Evolutionary conservation across 2,113 vertebrate species (phyloP), one percentile per base, ranked within the genome.

Genomic region (Peromyscus maniculatus): DNA sequence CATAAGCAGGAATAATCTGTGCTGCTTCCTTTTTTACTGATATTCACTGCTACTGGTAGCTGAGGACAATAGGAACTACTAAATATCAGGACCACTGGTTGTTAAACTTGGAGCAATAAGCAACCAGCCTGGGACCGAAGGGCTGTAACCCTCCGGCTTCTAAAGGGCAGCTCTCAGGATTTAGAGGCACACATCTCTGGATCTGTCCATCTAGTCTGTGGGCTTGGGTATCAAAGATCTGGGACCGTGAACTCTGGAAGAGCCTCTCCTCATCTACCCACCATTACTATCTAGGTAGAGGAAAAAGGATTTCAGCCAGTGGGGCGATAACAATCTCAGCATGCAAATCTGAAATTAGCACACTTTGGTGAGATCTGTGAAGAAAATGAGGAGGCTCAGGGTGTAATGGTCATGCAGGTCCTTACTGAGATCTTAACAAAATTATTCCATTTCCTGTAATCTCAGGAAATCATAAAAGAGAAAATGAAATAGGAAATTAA

Each of bases 401-500:
- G 1, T 46, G 0, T 78, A 83, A 80, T 7, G 22, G 62, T 55
- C 62, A 75, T 84, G 39, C 52, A 72, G 49, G 52, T 79, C 13
- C 43, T 87, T 66, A 67, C 16, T 49, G 62, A 87, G 64, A 46
- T 87, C 6, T 87, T 39, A 21, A 15, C 17, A 94, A 36, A 95
- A 79, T 52, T 62, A 89, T 1, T 17, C 9, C 11, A 89, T 46
- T 55, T 72, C 69, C 66, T 91, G 1, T 33, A 43, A 74, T 64
- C 21, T 17, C 31, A 52, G 52, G 64, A 95, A 66, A 86, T 55
- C 4, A 16, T 82, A 19, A 8, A 28, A 67, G 43, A 49, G 11
- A 90, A 88, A 86, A 74, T 67, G 7, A 83, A 90, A 74, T 62
- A 57, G 26, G 12, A 92, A 39, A 77, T 87, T 89, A 31, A 9